Percentiles rank a stretch among this genome's conserved stretches.
Conservation (phyloP, 2,797 vertebrate genomes). For the Gouania willdenowi region DNA sequence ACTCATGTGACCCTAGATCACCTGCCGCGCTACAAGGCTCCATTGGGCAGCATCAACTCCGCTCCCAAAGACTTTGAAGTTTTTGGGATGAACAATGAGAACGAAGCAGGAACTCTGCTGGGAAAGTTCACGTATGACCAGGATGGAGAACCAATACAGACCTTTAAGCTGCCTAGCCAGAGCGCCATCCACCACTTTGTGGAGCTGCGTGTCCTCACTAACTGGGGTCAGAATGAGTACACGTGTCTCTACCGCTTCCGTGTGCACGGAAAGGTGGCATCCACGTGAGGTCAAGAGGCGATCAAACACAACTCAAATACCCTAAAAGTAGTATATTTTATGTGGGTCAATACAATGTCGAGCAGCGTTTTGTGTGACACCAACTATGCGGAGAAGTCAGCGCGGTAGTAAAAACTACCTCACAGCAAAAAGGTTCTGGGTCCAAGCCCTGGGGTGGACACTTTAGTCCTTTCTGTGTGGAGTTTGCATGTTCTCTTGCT, state of each 20-base stretch:
- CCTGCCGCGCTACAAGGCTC: slow-evolving; percentile 83
- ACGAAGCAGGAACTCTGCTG: slow-evolving; percentile 78
- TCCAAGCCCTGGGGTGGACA: too few relatives aligned
- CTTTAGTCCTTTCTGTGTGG: too few relatives aligned
- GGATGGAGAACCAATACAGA: slow-evolving; percentile 83
- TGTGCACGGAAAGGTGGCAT: slow-evolving; percentile 78
- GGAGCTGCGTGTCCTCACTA: slow-evolving; percentile 85
- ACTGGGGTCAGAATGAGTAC: slow-evolving; percentile 91
- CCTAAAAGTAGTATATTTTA: too few relatives aligned
- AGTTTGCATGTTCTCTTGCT: too few relatives aligned
- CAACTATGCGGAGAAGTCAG: too few relatives aligned
- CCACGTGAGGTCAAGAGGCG: too few relatives aligned
- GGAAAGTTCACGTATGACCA: slow-evolving; percentile 85
- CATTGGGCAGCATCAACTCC: slow-evolving; percentile 85
- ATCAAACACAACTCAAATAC: too few relatives aligned
- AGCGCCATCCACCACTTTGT: slow-evolving; percentile 59
- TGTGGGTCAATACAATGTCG: too few relatives aligned
- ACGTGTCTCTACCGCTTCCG: slow-evolving; percentile 94
- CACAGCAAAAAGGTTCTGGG: too few relatives aligned
- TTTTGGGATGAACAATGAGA: slow-evolving; percentile 76
- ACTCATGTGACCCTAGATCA: slow-evolving; percentile 90
- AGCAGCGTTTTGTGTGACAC: too few relatives aligned
- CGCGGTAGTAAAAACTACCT: too few relatives aligned
- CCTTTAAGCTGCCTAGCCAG: slow-evolving; percentile 75
- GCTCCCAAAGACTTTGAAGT: slow-evolving; percentile 86